Evolutionary conservation across 2,113 vertebrate species (phyloP).

Genomic region (Pseudois nayaur): DNA sequence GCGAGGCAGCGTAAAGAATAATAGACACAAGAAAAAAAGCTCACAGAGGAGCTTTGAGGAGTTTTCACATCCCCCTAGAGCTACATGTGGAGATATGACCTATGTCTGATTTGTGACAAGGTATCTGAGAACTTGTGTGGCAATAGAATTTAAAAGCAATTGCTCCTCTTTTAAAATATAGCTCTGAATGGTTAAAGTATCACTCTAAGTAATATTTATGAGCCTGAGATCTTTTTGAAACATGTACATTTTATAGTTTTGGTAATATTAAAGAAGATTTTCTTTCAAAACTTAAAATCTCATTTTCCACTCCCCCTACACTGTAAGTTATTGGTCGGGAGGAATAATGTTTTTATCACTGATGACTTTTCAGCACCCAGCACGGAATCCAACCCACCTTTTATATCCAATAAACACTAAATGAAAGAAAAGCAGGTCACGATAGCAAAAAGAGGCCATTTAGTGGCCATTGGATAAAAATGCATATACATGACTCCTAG

Average conservation of each 20-base stretch:
- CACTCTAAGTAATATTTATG: not conserved
- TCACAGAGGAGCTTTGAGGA: not conserved
- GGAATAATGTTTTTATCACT: not conserved
- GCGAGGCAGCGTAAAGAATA: not conserved
- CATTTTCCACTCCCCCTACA: not conserved
- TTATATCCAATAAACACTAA: not conserved
- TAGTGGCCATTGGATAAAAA: constrained; percentile 13
- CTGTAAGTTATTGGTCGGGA: not conserved
- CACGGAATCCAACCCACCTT: not conserved
- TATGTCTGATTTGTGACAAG: not conserved
- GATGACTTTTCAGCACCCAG: not conserved
- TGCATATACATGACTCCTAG: not conserved
- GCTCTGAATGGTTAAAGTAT: not conserved
- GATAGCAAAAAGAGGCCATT: not conserved
- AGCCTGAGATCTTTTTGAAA: not conserved
- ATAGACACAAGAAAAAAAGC: not conserved
- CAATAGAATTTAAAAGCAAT: not conserved
- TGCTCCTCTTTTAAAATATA: not conserved
- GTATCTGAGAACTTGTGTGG: not conserved
- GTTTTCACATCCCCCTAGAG: not conserved
- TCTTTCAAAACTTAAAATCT: not conserved
- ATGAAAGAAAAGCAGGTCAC: not conserved
- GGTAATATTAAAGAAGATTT: not conserved
- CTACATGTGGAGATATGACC: not conserved
- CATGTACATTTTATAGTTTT: not conserved